These are phyloP conservation scores for Apis florea DNA, from an alignment of 1,140 invertebrate genomes.

Conservation along the genomic window DNA sequence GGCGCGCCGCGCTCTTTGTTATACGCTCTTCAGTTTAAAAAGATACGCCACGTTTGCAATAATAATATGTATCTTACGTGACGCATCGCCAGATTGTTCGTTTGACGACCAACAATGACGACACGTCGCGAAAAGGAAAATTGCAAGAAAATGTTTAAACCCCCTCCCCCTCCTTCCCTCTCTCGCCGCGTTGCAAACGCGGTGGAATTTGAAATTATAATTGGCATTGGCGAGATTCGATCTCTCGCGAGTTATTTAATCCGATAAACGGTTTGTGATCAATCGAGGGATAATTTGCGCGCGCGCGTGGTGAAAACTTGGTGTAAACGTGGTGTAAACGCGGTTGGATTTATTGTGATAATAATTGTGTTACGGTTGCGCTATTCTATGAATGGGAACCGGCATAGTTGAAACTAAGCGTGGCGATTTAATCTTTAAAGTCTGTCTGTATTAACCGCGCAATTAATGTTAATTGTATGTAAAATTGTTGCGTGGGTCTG, in stretches of 20 bases:
- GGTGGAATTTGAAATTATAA: no score
- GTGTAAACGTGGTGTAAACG: no score
- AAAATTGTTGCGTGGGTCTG: background rate
- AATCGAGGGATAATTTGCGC: background rate
- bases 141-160: background rate
- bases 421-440: background rate
- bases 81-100: slow-evolving; percentile 3
- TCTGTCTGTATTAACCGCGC: background rate
- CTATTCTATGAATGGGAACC: background rate
- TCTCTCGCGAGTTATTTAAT: background rate
- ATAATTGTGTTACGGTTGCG: background rate
- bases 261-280: background rate
- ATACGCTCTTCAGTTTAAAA: background rate
- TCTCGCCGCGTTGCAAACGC: no score
- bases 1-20: background rate
- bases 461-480: background rate
- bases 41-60: slow-evolving; percentile 25
- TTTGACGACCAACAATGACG: background rate
- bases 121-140: background rate
- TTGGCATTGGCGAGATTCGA: background rate
- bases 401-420: no score
- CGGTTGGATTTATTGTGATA: background rate
- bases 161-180: no score
- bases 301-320: background rate
- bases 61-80: slow-evolving; percentile 14